Evolutionary conservation across 1,140 invertebrate species (phyloP), one percentile per base, ranked within the genome.

Genomic region (Rhagoletis pomonella): DNA sequence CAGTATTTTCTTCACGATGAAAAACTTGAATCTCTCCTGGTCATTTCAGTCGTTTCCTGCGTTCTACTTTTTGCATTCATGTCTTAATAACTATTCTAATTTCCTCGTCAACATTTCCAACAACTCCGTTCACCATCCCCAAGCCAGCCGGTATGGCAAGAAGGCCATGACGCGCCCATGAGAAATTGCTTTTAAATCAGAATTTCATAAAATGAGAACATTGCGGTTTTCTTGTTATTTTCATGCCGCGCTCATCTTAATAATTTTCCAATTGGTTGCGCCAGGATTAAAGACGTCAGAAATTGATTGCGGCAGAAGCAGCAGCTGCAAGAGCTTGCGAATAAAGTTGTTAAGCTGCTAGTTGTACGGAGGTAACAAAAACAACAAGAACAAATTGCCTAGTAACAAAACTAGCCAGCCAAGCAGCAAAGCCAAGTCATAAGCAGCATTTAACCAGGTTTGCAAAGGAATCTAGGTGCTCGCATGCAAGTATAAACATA

Each of bases 241-340:
- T 19, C n/a, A 50, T 77, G 50, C 14, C 69, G 17, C 14, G 69
- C 69, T 77, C 69, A 77, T 77, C 69, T 77, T 77, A 77, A 55
- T 77, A 77, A 77, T 77, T 77, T 81, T 81, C 73, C 73, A n/a
- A 81, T 55, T 81, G 47, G 73, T 81, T 81, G 73, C 73, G 73
- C 73, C 73, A 81, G 73, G 73, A 81, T 81, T 81, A 81, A 81
- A 50, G 73, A n/a, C 29, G 73, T 81, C 73, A 81, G 73, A 55
- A 81, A 81, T 81, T 81, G 69, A 77, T 10, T 77, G 73, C 6
- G 55, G 12, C 73, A n/a, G 67, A 39, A 17, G 67, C 67, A 17
- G 67, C 67, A 81, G 47, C 17, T 55, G 73, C 73, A 81, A 50
- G 44, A 77, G 69, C 69, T 29, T 17, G 19, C 73, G 44, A 81